These are phyloP conservation scores for Masnerella sp. DNA, from an alignment of 2,888 invertebrate species.

Conservation along the genomic window DNA sequence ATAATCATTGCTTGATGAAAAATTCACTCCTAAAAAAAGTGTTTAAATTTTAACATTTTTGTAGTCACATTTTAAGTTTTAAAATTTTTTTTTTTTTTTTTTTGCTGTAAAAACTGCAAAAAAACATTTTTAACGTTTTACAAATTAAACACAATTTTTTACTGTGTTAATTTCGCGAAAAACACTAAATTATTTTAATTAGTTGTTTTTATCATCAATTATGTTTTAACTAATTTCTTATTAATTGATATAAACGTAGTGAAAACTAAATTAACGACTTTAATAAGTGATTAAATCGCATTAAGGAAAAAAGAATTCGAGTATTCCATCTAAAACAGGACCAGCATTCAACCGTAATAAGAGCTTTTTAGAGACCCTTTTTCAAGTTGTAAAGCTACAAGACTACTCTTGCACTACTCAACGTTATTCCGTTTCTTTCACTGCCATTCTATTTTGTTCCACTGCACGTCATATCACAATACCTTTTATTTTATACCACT, in stretches of 20 bases:
- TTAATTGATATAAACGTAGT: conserved; percentile 16
- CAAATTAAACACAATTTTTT: no score
- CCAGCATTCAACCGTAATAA: conserved; percentile 48
- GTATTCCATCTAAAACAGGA: conserved; percentile 43
- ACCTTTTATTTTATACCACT: conserved; percentile 46
- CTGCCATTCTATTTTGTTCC: conserved; percentile 38
- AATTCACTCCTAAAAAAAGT: no score
- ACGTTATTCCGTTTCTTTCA: conserved; percentile 53
- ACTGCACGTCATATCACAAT: conserved; percentile 43
- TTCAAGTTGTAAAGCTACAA: conserved; percentile 48
- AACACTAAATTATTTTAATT: no score
- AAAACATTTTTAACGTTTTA: no score
- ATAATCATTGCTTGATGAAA: no score
- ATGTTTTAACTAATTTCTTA: no score
- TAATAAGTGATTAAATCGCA: conserved; percentile 43
- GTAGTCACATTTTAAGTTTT: no score
- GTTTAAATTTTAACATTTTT: no score
- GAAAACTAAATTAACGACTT: conserved; percentile 23
- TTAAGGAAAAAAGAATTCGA: conserved; percentile 34
- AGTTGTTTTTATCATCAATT: no score
- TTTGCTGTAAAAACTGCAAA: no score
- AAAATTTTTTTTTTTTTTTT: no score
- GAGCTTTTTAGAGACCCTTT: conserved; percentile 57
- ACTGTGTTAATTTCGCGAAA: no score
- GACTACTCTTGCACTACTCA: conserved; percentile 49